Evolutionary conservation across 2,113 vertebrate species (phyloP).

Genomic region (Saimiri boliviensis): DNA sequence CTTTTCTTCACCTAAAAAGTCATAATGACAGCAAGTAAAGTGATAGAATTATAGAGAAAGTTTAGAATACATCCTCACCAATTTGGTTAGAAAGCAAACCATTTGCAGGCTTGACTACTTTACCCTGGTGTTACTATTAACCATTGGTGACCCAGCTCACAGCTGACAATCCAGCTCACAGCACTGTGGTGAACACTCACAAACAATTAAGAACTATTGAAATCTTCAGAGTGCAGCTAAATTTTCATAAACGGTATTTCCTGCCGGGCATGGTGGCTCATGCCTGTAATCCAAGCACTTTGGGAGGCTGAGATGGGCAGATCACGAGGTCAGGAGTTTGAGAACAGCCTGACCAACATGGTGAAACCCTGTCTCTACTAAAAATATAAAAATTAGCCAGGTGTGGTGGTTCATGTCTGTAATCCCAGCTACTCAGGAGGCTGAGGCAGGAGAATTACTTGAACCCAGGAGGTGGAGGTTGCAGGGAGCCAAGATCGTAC

Average conservation of each 20-base stretch:
- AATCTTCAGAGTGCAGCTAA: background rate
- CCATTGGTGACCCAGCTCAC: background rate
- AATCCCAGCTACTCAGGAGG: no score
- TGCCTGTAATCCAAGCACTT: no score
- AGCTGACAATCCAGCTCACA: background rate
- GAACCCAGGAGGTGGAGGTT: no score
- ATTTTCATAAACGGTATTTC: background rate
- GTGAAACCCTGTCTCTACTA: no score
- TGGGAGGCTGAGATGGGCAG: no score
- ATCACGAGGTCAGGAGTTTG: no score
- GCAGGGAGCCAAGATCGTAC: no score
- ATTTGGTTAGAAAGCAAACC: conserved; percentile 1
- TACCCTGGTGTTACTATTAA: background rate
- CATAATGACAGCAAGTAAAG: background rate
- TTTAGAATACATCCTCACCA: background rate
- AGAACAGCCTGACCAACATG: no score
- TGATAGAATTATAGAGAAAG: background rate
- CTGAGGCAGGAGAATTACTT: no score
- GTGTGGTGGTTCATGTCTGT: no score
- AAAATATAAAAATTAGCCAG: no score
- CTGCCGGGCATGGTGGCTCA: background rate
- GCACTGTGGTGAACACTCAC: background rate
- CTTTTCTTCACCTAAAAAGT: background rate
- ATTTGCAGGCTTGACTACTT: background rate
- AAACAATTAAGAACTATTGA: background rate